These are phyloP conservation scores for Agrochola macilenta DNA, from an alignment of 2,888 invertebrate species.

Conservation along the genomic window DNA sequence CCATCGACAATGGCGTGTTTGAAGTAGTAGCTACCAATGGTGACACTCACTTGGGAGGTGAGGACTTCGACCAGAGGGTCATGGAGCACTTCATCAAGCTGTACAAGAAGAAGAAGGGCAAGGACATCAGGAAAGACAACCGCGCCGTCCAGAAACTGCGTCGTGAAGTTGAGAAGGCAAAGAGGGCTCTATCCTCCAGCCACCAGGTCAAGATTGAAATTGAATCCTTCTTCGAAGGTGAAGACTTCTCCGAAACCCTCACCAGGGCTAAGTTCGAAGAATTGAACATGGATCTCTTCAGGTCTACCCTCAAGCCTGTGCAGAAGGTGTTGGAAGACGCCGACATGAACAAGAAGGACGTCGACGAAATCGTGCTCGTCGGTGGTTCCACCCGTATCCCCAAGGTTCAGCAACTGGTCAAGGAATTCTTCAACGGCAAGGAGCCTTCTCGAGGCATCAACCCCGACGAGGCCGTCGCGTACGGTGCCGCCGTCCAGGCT, in stretches of 20 bases:
- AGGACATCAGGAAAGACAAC: conserved; percentile 98
- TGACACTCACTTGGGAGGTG: conserved; percentile 99
- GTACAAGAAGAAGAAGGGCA: conserved; percentile 99
- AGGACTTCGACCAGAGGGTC: conserved; percentile 99
- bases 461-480: conserved; percentile 99
- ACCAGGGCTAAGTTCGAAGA: conserved; percentile 99
- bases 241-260: conserved; percentile 99
- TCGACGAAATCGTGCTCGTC: conserved; percentile 99
- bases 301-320: conserved; percentile 98
- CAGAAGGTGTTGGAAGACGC: conserved; percentile 99
- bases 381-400: conserved; percentile 99
- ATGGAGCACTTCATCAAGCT: conserved; percentile 99
- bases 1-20: conserved; percentile 99
- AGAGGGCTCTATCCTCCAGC: conserved; percentile 97
- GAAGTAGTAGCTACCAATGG: conserved; percentile 98
- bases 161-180: conserved; percentile 99
- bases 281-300: conserved; percentile 97
- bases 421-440: conserved; percentile 99
- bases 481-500: conserved; percentile 99
- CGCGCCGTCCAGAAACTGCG: conserved; percentile 98
- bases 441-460: conserved; percentile 99
- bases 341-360: conserved; percentile 99
- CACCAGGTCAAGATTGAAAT: conserved; percentile 99
- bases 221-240: conserved; percentile 99
- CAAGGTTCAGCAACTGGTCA: conserved; percentile 98